Base-by-base conservation (phyloP, 1,140 invertebrate genomes). In the Megalonaias nervosa region DNA sequence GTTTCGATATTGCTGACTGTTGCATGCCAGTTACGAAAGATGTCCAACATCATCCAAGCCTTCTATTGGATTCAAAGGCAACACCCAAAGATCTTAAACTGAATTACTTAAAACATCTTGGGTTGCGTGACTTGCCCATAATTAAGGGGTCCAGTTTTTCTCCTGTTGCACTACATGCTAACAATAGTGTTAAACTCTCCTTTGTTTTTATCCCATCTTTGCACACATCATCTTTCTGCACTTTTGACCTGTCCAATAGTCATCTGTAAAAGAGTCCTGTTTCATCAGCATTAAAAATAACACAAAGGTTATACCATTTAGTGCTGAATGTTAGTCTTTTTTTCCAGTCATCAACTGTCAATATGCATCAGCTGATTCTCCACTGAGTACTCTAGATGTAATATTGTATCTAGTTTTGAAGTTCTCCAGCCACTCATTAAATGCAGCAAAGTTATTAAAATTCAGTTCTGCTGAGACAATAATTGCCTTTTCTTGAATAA, bases 391-490 rank as follows among this genome's bases (percentile, higher is more conserved):
- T 31, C 2, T 31, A 31, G 26, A 2, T 31, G 1, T 31, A 31
- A 31, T 31, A 4, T 31, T 31, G 75, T 87, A 79, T 2, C 82
- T 68, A 21, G 64, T 62, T 57, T 83, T 82, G 65, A 84, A 89
- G 16, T 77, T 78, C 14, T 83, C 81, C 65, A 88, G 75, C 89
- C 87, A 90, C 1, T 85, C 88, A 80, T 84, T 86, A 14, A 82
- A 87, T 59, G 86, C 82, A 17, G 86, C 88, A 66, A 90, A 90
- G 57, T 90, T 83, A 58, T 17, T 68, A 56, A 76, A 65, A 1
- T 75, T 81, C n/a, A 89, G 74, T 61, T 84, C 81, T 31, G 79
- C 73, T 19, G 80, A 72, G 48, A 81, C 73, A 0, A 59, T 38
- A 1, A 65, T 14, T 23, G 80, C 75, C 62, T 81, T 77, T 62